These are phyloP conservation scores for Idaea aversata DNA, from an alignment of 2,888 invertebrate genomes.

Conservation along the genomic window DNA sequence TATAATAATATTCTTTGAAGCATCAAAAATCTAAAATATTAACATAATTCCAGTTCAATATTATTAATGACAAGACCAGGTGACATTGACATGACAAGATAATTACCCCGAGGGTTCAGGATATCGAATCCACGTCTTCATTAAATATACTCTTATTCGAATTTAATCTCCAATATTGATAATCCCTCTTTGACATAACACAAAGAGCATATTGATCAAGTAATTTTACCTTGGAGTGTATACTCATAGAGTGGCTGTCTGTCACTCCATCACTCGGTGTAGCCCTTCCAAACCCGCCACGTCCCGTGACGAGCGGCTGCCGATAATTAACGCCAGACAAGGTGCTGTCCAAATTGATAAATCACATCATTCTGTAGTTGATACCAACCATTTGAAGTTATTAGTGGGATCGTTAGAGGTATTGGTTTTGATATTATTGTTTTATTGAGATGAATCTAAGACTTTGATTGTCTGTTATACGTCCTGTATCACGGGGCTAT, in stretches of 20 bases:
- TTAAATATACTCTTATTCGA: no score
- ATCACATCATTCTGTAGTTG: neutral
- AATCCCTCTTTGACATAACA: neutral
- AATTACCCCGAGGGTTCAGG: no score
- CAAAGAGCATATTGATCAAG: neutral
- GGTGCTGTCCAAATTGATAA: conserved; percentile 5
- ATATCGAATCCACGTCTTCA: no score
- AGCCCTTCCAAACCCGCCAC: conserved; percentile 3
- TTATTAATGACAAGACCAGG: no score
- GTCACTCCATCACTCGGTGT: conserved; percentile 9
- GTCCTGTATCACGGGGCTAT: no score
- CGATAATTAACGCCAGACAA: conserved; percentile 14
- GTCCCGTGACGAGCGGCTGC: conserved; percentile 3
- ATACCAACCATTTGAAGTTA: neutral
- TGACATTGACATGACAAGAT: no score
- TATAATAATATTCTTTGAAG: no score
- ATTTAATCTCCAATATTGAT: neutral
- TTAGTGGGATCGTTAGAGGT: neutral
- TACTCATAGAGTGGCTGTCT: neutral
- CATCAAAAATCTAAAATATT: no score
- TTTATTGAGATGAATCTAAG: no score
- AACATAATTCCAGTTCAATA: no score
- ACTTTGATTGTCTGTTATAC: no score
- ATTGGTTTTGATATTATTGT: neutral
- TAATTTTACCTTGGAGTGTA: neutral